Conservation (phyloP, 2,888 invertebrate genomes). For the Norana najaformis region DNA sequence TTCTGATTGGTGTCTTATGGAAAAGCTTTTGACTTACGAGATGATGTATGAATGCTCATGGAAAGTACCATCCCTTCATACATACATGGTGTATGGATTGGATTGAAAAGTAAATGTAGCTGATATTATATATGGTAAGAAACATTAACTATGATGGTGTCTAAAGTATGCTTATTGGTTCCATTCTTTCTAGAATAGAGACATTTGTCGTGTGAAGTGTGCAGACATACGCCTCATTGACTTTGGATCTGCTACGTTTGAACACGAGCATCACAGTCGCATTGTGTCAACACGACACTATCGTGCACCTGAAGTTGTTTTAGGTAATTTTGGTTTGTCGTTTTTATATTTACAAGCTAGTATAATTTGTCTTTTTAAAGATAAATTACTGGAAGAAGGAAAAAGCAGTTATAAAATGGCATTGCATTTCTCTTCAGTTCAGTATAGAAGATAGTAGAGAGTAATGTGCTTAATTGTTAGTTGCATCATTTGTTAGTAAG, state of each 20-base stretch:
- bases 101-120: not conserved
- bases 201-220: conserved; percentile 80
- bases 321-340: conserved; percentile 69
- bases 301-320: conserved; percentile 97
- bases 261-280: conserved; percentile 99
- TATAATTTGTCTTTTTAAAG: not conserved
- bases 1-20: not conserved
- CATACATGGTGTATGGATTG: too few relatives aligned
- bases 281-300: conserved; percentile 99
- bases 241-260: conserved; percentile 99
- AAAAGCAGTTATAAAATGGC: not conserved
- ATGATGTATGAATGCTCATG: too few relatives aligned
- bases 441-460: not conserved
- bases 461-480: not conserved
- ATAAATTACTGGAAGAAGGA: not conserved
- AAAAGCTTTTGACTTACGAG: not conserved
- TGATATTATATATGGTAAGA: not conserved
- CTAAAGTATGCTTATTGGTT: not conserved
- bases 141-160: not conserved
- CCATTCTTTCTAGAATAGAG: conserved; percentile 72
- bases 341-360: not conserved
- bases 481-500: not conserved
- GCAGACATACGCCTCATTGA: conserved; percentile 96
- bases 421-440: not conserved
- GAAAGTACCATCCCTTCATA: not conserved